phyloP scores from a whole-genome alignment of 2,888 invertebrate species.

The Catocala sponsa region DNA sequence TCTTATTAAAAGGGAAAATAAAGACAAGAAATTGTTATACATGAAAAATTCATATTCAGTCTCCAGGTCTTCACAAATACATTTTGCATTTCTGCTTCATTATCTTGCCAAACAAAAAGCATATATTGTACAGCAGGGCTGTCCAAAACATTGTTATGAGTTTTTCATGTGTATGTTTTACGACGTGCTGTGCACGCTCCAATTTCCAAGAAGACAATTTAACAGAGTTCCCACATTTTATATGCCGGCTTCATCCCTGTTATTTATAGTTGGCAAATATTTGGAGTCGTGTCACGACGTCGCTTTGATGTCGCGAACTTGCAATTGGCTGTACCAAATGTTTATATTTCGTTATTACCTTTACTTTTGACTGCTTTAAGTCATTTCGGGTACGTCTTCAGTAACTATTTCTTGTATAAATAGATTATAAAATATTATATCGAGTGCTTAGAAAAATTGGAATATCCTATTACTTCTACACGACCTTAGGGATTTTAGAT shows the following conservation, averaged over 20 bases:
- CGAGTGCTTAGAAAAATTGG: no score
- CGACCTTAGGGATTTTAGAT: no score
- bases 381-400: background rate
- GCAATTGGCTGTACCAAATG: conserved; percentile 33
- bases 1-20: no score
- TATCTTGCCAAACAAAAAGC: conserved; percentile 16
- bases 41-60: background rate
- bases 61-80: background rate
- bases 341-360: conserved; percentile 22
- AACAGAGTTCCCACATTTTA: conserved; percentile 41
- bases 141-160: conserved; percentile 42
- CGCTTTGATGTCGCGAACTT: conserved; percentile 41
- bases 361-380: conserved; percentile 4
- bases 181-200: conserved; percentile 40
- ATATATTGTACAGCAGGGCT: conserved; percentile 27
- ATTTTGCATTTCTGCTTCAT: conserved; percentile 16
- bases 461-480: no score
- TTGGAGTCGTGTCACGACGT: conserved; percentile 38
- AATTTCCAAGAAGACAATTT: conserved; percentile 50
- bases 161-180: conserved; percentile 42
- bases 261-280: conserved; percentile 47
- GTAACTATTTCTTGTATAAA: background rate
- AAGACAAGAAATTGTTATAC: background rate
- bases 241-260: conserved; percentile 38
- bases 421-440: no score